phyloP scores from a whole-genome alignment of 2,113 vertebrate species.

The Clupea harengus region DNA sequence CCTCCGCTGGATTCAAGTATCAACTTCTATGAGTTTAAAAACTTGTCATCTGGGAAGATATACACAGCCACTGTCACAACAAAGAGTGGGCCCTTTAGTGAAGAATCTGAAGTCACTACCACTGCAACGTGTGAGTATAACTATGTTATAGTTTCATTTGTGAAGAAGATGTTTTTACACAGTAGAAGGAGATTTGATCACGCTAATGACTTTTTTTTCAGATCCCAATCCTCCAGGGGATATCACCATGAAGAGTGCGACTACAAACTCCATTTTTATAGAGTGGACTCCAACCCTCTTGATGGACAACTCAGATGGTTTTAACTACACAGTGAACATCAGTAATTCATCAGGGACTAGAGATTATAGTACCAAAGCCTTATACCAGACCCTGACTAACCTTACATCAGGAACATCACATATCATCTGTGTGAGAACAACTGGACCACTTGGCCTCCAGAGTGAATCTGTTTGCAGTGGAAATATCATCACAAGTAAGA shows the following conservation, averaged over 20 bases:
- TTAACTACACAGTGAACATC: slow-evolving; percentile 45
- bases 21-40: slow-evolving; percentile 20
- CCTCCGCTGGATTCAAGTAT: accelerated
- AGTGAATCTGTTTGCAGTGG: slow-evolving; percentile 34
- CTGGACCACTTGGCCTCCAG: slow-evolving; percentile 40
- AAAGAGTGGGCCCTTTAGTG: slow-evolving; percentile 52
- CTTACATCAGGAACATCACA: slow-evolving; percentile 62
- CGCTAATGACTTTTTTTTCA: slow-evolving; percentile 18
- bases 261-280: slow-evolving; percentile 46
- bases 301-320: slow-evolving; percentile 38
- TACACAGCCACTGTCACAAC: slow-evolving; percentile 51
- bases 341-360: accelerated
- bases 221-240: slow-evolving; percentile 63
- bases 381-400: neutral
- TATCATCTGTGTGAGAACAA: slow-evolving; percentile 57
- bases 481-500: slow-evolving; percentile 56
- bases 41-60: slow-evolving; percentile 50
- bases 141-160: neutral
- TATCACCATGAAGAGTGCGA: slow-evolving; percentile 37
- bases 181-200: no score
- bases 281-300: slow-evolving; percentile 48
- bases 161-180: no score
- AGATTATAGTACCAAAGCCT: accelerated
- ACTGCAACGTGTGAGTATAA: slow-evolving; percentile 68
- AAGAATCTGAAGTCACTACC: slow-evolving; percentile 35